phyloP scores from a whole-genome alignment of 35 echinoderm and acorn worm species.

The Apostichopus californicus region DNA sequence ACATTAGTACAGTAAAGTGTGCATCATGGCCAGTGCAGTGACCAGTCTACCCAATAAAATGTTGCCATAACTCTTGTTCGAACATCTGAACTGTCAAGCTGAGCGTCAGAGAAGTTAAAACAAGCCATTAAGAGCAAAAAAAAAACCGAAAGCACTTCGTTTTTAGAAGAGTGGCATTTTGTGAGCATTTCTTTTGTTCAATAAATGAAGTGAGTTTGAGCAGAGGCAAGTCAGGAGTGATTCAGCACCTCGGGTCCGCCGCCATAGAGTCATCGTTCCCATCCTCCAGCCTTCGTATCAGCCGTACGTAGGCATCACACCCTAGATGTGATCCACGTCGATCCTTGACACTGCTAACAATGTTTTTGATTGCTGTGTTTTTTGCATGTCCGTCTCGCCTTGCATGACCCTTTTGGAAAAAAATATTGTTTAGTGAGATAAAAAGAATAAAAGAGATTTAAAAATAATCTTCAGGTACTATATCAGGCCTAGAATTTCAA shows the following conservation, averaged over 20 bases:
- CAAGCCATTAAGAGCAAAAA: too few species aligned
- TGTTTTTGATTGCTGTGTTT: slow-evolving; percentile 24
- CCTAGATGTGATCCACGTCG: neutral
- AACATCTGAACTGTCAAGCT: too few species aligned
- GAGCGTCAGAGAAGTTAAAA: too few species aligned
- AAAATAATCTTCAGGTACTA: too few species aligned
- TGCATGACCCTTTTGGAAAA: slow-evolving; percentile 28
- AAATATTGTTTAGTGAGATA: slow-evolving; percentile 22
- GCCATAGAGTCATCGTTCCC: neutral
- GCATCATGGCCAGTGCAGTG: too few species aligned
- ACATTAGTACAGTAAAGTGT: too few species aligned
- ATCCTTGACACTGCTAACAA: neutral
- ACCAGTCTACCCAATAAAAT: too few species aligned
- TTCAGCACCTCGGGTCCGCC: neutral
- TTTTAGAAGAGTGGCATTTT: too few species aligned
- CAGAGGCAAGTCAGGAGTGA: neutral
- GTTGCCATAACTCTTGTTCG: too few species aligned
- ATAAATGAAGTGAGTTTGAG: neutral
- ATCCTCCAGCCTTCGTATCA: neutral
- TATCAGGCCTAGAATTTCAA: too few species aligned
- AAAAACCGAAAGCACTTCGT: too few species aligned
- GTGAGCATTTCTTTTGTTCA: too few species aligned
- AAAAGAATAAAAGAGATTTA: neutral
- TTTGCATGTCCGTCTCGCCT: slow-evolving; percentile 24
- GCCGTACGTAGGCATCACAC: neutral